These are phyloP conservation scores for Sebastiscus tertius DNA, from an alignment of 2,797 vertebrate species.

Conservation along the genomic window DNA sequence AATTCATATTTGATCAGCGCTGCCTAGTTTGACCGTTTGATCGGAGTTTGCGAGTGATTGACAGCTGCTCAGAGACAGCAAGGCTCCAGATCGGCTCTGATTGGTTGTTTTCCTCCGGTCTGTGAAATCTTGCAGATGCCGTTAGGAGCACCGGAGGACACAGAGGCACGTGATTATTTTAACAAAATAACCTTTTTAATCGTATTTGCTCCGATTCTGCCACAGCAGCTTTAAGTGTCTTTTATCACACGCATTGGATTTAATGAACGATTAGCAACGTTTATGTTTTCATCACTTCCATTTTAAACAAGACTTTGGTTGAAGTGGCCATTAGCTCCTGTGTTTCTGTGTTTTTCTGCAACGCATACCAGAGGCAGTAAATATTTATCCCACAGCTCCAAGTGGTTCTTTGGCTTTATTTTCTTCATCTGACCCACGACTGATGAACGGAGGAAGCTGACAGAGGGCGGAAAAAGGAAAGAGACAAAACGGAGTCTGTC, in stretches of 20 bases:
- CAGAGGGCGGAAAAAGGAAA: not conserved
- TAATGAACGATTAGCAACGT: not conserved
- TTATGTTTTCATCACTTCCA: not conserved
- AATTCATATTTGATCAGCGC: too few relatives aligned
- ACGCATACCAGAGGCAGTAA: slow-evolving; percentile 41
- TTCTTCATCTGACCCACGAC: slow-evolving; percentile 31
- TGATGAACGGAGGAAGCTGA: slow-evolving; percentile 50
- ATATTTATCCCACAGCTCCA: slow-evolving; percentile 61
- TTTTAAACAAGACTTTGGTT: not conserved
- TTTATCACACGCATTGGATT: not conserved
- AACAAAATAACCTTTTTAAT: too few relatives aligned
- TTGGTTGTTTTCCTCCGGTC: too few relatives aligned
- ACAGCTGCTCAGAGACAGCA: too few relatives aligned
- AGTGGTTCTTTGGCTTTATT: slow-evolving; percentile 49
- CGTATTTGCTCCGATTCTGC: too few relatives aligned
- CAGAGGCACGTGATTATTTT: too few relatives aligned
- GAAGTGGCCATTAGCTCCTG: not conserved
- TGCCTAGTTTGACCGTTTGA: too few relatives aligned
- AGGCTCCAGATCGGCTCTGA: rapidly evolving
- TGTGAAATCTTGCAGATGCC: too few relatives aligned
- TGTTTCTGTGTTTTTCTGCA: slow-evolving; percentile 6
- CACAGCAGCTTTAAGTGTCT: not conserved
- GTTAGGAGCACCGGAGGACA: too few relatives aligned
- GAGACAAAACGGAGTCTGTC: slow-evolving; percentile 64
- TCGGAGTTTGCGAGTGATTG: too few relatives aligned